phyloP scores from a whole-genome alignment of 2,113 vertebrate species.

The Lamprotornis superbus region DNA sequence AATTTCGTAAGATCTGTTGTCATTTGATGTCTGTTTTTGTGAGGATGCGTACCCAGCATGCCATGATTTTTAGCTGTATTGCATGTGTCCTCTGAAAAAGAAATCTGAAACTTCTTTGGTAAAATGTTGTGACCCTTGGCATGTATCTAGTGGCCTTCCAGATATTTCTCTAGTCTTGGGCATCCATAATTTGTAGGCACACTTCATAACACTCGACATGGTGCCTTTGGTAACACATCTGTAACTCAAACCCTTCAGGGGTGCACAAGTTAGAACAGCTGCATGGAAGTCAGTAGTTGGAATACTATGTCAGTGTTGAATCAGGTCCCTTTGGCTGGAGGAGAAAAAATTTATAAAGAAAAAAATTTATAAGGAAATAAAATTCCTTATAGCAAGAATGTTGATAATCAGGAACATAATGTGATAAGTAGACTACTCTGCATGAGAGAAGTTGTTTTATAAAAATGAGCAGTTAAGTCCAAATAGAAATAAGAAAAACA shows the following conservation, averaged over 20 bases:
- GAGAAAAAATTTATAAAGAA: neutral
- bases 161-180: neutral
- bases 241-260: neutral
- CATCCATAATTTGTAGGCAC: neutral
- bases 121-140: neutral
- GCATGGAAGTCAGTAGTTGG: neutral
- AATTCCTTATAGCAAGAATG: neutral
- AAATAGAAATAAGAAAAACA: neutral
- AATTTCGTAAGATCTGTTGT: neutral
- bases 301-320: neutral
- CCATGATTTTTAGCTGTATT: neutral
- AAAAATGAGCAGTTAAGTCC: neutral
- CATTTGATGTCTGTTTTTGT: neutral
- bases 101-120: neutral
- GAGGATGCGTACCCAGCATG: neutral
- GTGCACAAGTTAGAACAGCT: neutral
- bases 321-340: neutral
- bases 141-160: neutral
- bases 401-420: neutral
- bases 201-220: accelerated
- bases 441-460: neutral
- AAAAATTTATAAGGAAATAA: neutral
- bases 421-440: neutral
- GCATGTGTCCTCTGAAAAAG: neutral
- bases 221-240: neutral